Evolutionary conservation across 2,113 vertebrate genomes (phyloP), one percentile per base, ranked within the genome.

Genomic region (Campylomormyrus tamandua): DNA sequence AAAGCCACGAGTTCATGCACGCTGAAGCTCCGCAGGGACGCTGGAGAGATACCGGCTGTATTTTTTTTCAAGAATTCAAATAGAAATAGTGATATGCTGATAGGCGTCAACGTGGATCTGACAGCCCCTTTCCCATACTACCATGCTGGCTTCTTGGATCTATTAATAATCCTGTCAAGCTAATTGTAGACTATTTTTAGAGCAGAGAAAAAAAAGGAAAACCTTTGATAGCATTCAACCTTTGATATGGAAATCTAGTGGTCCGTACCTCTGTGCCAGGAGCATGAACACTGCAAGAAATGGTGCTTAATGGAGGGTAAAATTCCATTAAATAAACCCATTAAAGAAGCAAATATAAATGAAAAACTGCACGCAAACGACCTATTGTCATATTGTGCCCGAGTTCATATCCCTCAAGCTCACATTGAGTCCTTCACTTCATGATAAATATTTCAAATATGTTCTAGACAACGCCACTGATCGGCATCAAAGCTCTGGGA

Each of bases 181-280:
- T 95, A 93, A 92, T 92, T 93, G 94, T 52, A 90, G 90, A 91
- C 91, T 92, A 94, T 95, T 96, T 94, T 91, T 6, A 88, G 46
- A 90, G 90, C 91, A 93, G 92, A 93, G 93, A 74, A 90, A 92
- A 66, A 74, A 77, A 77, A 77, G 2, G 35, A 21, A 80, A 89
- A 92, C 91, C 91, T 93, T 92, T 92, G 89, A 90, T 94, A 93
- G 85, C 90, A 92, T 91, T 90, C 45, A 50, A 94, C 93, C 95
- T 96, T 93, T 95, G 93, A 96, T 95, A 94, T 89, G 87, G 93
- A 96, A 96, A 95, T 95, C 83, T 90, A 90, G 90, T 91, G 84
- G 90, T 58, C 62, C 42, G 9, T 35, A 84, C 80, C 66, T 10
- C n/a, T 24, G 42, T 53, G 19, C 90, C 70, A 8, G 0, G 70